Conservation (phyloP, 2,113 vertebrate species). For the Noctilio leporinus region DNA sequence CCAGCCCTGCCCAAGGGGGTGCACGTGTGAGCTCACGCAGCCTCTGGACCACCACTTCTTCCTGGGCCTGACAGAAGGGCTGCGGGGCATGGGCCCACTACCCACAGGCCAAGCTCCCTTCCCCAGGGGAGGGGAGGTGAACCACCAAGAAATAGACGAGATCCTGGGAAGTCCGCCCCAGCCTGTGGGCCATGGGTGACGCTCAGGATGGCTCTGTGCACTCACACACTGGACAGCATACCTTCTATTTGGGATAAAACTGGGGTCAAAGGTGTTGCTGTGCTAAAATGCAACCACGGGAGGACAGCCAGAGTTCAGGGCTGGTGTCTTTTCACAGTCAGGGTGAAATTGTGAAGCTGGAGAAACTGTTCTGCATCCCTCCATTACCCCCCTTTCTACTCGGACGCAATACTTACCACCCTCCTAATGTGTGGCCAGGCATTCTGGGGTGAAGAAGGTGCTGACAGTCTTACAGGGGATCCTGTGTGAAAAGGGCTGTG, state of each 20-base stretch:
- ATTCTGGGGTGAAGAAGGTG: background rate
- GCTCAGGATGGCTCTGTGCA: background rate
- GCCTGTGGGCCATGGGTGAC: background rate
- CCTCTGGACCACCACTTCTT: background rate
- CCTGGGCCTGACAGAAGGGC: background rate
- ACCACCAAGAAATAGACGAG: background rate
- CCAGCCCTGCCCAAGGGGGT: background rate
- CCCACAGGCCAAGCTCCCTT: background rate
- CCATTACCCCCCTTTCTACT: background rate
- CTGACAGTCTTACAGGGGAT: background rate
- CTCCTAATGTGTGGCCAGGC: background rate
- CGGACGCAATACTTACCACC: background rate
- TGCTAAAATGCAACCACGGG: background rate
- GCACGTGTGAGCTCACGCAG: background rate
- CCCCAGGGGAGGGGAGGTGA: background rate
- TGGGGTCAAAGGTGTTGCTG: background rate
- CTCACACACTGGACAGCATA: background rate
- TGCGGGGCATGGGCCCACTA: rapidly evolving
- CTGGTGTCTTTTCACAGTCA: background rate
- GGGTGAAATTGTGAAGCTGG: background rate
- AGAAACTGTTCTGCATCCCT: background rate
- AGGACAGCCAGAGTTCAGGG: background rate
- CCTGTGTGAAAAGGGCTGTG: background rate
- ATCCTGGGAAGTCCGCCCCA: background rate
- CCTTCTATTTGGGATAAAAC: background rate